Evolutionary conservation across 2,113 vertebrate species (phyloP), one percentile per base, ranked within the genome.

Genomic region (Microtus pennsylvanicus): DNA sequence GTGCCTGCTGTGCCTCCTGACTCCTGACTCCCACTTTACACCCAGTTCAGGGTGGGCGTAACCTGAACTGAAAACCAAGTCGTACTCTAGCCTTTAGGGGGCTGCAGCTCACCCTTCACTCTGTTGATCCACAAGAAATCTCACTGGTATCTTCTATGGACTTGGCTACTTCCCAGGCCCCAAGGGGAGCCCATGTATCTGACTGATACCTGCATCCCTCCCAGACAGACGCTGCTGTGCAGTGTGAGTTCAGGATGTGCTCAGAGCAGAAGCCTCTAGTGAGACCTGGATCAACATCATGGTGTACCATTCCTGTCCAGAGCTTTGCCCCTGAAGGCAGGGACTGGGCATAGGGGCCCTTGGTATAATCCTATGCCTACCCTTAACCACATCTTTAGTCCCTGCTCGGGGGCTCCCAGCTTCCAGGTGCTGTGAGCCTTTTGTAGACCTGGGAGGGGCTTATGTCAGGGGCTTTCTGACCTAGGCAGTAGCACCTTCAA

Each of bases 61-160:
- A 19, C 17, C 52, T 3, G 17, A 78, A 14, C 3, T 19, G 38
- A 52, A 47, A 7, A 28, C 47, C 55, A 28, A 33, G 47, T 33
- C 55, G 17, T 42, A 17, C 13, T 38, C n/a, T 22, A 76, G 72
- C 72, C 87, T 76, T 22, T 17, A 0, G 55, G 33, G 10, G 38
- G 17, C n/a, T 50, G 13, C 1, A 0, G 21, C 33, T n/a, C 45
- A 14, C n/a, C 17, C 8, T 0, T 0, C 3, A 30, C 1, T 4
- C 2, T 0, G 0, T 3, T 13, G 63, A 78, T 22, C 35, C 42
- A 11, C 0, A 9, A 77, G 45, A 69, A 33, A 42, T 28, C 30
- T 72, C n/a, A 47, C 35, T 50, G 55, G 11, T 24, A 26, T 7
- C 63, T 14, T 55, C 58, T 5, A 1, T 5, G 35, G 35, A 55